Percentiles rank a stretch among this genome's conserved stretches.
Conservation (phyloP, 2,888 invertebrate species). For the Latrodectus hesperus region DNA sequence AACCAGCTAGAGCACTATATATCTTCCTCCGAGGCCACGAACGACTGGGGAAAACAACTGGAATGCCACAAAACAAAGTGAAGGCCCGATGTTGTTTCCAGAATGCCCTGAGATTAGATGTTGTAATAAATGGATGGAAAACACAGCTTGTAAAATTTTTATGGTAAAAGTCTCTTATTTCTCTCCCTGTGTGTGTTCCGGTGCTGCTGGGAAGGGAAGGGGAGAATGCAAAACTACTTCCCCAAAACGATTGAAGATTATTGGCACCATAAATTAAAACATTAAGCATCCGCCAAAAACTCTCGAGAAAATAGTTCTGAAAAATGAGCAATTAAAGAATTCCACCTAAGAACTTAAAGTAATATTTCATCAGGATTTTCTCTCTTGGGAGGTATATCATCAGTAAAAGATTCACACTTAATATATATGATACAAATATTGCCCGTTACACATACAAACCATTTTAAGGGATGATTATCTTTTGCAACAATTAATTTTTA, state of each 20-base stretch:
- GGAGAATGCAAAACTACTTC: neutral
- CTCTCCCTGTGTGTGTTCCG: neutral
- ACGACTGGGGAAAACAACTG: constrained; percentile 52
- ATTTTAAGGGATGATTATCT: no score
- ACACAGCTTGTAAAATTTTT: constrained; percentile 65
- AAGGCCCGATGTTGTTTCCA: constrained; percentile 44
- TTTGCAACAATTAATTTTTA: no score
- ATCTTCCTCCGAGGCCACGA: constrained; percentile 39
- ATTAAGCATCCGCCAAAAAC: neutral
- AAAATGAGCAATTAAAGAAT: no score
- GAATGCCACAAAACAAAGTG: constrained; percentile 68
- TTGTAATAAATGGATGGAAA: constrained; percentile 65
- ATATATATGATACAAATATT: no score
- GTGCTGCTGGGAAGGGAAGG: neutral
- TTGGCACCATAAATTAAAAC: neutral
- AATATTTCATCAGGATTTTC: no score
- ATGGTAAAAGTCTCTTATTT: constrained; percentile 53
- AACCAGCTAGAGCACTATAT: constrained; percentile 63
- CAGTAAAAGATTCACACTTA: no score
- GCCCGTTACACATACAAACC: no score
- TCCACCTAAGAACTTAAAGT: no score
- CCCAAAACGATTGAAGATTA: constrained; percentile 4
- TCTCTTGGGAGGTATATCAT: no score
- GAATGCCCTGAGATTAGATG: constrained; percentile 58
- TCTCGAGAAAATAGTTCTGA: no score